These are phyloP conservation scores for Xanthostigma xanthostigma DNA, from an alignment of 2,888 invertebrate species.

Conservation along the genomic window DNA sequence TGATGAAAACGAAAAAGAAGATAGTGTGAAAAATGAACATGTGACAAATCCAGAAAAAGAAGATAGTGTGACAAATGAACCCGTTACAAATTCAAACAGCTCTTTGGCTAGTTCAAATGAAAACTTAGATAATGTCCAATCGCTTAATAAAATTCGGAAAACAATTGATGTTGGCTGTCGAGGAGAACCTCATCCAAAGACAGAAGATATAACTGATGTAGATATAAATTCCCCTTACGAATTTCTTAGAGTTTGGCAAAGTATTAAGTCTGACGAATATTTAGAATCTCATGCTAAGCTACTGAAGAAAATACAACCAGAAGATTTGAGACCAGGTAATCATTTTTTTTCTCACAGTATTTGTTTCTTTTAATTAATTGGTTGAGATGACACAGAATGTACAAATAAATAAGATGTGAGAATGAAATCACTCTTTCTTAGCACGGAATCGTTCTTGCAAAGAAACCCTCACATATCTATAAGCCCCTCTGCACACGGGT, in stretches of 20 bases:
- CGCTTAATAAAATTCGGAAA: no score
- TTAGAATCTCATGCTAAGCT: slow-evolving; percentile 22
- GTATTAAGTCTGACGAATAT: slow-evolving; percentile 20
- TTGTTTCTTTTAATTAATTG: neutral
- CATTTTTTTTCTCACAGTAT: neutral
- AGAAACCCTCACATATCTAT: no score
- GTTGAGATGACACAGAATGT: neutral
- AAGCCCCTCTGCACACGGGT: no score
- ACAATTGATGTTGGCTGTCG: neutral
- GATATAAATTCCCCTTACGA: slow-evolving; percentile 21
- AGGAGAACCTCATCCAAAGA: slow-evolving; percentile 3
- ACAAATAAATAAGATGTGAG: no score
- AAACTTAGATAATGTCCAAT: no score
- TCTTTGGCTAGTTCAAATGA: neutral
- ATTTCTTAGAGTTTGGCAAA: slow-evolving; percentile 25
- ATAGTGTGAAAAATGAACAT: neutral
- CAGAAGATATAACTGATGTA: neutral
- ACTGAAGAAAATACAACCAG: slow-evolving; percentile 16
- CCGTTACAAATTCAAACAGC: neutral
- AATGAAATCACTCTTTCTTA: no score
- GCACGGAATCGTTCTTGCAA: no score
- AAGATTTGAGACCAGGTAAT: neutral
- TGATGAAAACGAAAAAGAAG: neutral
- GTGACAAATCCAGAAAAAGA: neutral
- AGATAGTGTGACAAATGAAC: neutral